Evolutionary conservation across 2,797 vertebrate species (phyloP), one percentile per base, ranked within the genome.

Genomic region (Buphagus erythrorhynchus): DNA sequence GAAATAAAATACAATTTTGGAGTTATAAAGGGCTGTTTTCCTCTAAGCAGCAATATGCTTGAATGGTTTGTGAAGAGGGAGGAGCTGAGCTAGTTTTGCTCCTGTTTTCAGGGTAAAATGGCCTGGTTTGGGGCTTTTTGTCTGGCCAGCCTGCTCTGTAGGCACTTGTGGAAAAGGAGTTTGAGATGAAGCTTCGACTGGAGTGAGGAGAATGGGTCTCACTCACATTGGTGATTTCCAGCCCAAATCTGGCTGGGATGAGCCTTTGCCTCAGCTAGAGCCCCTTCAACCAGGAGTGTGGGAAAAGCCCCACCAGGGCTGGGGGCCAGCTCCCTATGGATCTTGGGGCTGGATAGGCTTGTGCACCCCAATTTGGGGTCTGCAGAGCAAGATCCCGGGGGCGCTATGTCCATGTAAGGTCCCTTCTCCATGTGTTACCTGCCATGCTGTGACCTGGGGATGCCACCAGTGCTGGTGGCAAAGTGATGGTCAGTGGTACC

Each of bases 1-100:
- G 65, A 88, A 93, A 80, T 72, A 24, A 80, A 96, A 86, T 78
- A 62, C 88, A 96, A 65, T 26, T 45, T 75, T 35, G 20, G 48
- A 16, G 58, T 83, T 63, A 0, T 9, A 78, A 72, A 48, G 42
- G 58, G 14, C 9, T 75, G 21, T 59, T 69, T 86, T 78, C 68
- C 49, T 85, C 38, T 45, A 55, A 87, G 59, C n/a, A 42, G 61
- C 17, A 22, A 83, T 67, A 17, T 5, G 10, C 8, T 21, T 62
- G n/a, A 22, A 29, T 1, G 3, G 19, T 54, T 42, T 51, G 29
- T 24, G 46, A 51, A 65, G 45, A 81, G 35, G 25, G 46, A 61
- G 10, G 16, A 13, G 13, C 19, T 58, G 51, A 68, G 26, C 38
- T 75, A 62, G 3, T 68, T 93, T 87, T 77, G 5, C 20, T 84